Evolutionary conservation across 2,888 invertebrate species (phyloP).

Genomic region (Lottia gigantea): DNA sequence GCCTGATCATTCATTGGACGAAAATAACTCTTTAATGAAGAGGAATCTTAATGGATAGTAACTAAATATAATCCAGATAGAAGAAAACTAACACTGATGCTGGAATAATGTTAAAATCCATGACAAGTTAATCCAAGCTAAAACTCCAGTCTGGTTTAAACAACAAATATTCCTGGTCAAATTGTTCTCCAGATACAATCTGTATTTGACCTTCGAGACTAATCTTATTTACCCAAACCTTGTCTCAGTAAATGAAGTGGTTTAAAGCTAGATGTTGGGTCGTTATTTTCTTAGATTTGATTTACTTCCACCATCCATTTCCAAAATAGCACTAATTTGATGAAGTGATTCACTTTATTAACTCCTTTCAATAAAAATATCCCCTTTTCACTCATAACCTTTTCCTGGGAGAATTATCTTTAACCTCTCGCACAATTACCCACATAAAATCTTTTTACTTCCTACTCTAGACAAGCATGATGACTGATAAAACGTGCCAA

Average conservation of each 20-base stretch:
- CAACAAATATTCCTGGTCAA: too few species aligned
- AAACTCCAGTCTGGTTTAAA: too few species aligned
- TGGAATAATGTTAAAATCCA: too few species aligned
- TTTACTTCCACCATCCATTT: not conserved
- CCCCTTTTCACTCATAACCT: not conserved
- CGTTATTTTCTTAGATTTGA: slow-evolving; percentile 3
- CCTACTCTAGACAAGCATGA: not conserved
- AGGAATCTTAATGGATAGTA: too few species aligned
- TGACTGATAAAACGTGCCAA: not conserved
- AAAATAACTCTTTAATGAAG: too few species aligned
- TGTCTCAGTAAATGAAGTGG: slow-evolving; percentile 8
- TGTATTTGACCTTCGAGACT: not conserved
- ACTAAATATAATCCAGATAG: too few species aligned
- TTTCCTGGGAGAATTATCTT: not conserved
- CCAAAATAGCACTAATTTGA: not conserved
- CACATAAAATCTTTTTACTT: not conserved
- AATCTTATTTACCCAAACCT: not conserved
- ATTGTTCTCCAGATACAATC: too few species aligned
- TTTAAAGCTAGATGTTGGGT: not conserved
- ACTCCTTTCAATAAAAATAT: not conserved
- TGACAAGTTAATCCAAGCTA: too few species aligned
- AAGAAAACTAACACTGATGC: too few species aligned
- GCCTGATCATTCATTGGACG: too few species aligned
- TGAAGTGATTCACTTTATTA: not conserved
- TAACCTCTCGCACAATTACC: not conserved